phyloP scores from a whole-genome alignment of 2,113 vertebrate genomes.

The Plestiodon gilberti region DNA sequence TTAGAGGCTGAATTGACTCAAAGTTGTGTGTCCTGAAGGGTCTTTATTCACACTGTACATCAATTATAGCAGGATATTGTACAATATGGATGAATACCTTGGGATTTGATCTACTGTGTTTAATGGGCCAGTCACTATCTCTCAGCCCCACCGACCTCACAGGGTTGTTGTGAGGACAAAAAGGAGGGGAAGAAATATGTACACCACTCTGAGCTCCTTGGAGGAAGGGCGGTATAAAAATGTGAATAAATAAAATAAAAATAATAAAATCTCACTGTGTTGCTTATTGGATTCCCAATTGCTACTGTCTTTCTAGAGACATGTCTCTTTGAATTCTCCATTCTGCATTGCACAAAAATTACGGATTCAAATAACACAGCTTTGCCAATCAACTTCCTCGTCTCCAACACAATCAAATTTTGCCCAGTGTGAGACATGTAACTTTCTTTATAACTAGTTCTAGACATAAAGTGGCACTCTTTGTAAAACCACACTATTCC shows the following conservation, averaged over 20 bases:
- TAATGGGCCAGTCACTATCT: too few species aligned
- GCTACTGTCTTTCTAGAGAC: background rate
- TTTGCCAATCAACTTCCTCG: background rate
- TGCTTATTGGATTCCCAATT: background rate
- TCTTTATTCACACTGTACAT: background rate
- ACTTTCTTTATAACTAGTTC: background rate
- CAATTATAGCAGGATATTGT: background rate
- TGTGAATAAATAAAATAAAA: too few species aligned
- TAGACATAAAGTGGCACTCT: background rate
- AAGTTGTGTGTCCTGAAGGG: background rate
- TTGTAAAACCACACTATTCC: background rate
- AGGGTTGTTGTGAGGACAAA: too few species aligned
- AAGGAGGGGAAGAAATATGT: too few species aligned
- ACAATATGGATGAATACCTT: background rate
- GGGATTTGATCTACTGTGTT: background rate
- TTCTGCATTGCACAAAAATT: background rate
- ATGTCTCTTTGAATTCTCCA: background rate
- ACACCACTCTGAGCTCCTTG: too few species aligned
- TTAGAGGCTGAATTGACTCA: background rate
- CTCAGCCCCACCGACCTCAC: too few species aligned
- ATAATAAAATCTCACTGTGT: background rate
- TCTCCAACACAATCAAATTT: background rate
- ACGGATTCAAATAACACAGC: slow-evolving; percentile 1
- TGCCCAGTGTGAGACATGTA: background rate
- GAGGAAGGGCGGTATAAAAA: too few species aligned